phyloP scores from a whole-genome alignment of 2,797 vertebrate genomes.

The Liasis olivaceus region DNA sequence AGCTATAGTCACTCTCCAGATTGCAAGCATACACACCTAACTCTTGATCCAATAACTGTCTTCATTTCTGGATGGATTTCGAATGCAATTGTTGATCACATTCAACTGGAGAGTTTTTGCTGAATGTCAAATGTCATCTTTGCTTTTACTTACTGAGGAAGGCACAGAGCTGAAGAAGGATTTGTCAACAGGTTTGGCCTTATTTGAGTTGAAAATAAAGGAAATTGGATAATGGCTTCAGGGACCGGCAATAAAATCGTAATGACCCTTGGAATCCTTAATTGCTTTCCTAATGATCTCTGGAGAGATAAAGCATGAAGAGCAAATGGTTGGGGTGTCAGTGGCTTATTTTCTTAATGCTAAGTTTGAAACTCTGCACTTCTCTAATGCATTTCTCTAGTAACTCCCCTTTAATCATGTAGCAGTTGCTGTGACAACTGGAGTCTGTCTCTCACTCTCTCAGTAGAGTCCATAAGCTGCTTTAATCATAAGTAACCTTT shows the following conservation, averaged over 20 bases:
- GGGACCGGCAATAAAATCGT: slow-evolving; percentile 17
- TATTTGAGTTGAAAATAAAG: not conserved
- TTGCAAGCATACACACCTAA: not conserved
- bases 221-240: not conserved
- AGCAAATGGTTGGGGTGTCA: not conserved
- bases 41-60: not conserved
- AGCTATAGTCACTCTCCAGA: not conserved
- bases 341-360: slow-evolving; percentile 19
- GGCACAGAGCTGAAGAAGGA: not conserved
- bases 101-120: not conserved
- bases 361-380: slow-evolving; percentile 8
- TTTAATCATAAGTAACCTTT: slow-evolving; percentile 30
- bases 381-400: not conserved
- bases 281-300: slow-evolving; percentile 10
- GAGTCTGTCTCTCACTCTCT: slow-evolving; percentile 2
- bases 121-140: not conserved
- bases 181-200: not conserved
- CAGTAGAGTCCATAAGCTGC: accelerated
- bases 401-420: not conserved
- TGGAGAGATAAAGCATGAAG: slow-evolving; percentile 3
- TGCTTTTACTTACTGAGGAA: not conserved
- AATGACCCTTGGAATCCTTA: slow-evolving; percentile 33
- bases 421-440: slow-evolving; percentile 4
- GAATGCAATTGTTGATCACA: not conserved
- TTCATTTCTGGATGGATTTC: slow-evolving; percentile 3